Evolutionary conservation across 2,113 vertebrate species (phyloP).

Genomic region (Oncorhynchus nerka): DNA sequence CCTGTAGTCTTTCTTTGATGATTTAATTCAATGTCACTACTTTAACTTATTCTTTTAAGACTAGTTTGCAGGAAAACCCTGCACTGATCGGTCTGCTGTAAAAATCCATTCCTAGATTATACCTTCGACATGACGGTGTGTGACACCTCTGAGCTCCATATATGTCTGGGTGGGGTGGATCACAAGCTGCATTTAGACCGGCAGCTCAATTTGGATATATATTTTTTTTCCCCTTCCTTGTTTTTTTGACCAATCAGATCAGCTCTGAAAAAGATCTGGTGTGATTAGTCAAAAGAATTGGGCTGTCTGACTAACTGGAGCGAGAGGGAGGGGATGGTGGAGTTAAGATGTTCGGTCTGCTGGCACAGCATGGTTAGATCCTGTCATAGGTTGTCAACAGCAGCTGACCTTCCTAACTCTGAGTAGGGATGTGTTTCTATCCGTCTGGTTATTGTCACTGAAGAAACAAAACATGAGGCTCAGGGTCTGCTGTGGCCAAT

Average conservation of each 20-base stretch:
- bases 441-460: slow-evolving; percentile 43
- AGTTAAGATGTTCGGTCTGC: slow-evolving; percentile 1
- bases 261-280: no score
- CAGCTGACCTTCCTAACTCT: background rate
- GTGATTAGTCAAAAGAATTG: no score
- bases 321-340: slow-evolving; percentile 20
- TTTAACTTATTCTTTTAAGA: no score
- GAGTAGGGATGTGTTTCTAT: slow-evolving; percentile 4
- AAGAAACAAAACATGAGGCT: slow-evolving; percentile 26
- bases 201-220: no score
- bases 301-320: no score
- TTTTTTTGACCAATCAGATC: no score
- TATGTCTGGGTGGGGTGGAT: slow-evolving; percentile 16
- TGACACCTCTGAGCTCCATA: background rate
- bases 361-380: background rate
- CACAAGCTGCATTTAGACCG: no score
- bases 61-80: background rate
- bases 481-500: background rate
- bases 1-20: no score
- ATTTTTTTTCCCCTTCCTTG: no score
- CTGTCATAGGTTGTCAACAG: background rate
- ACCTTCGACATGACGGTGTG: slow-evolving; percentile 15
- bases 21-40: no score
- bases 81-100: background rate
- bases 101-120: background rate